Percentiles rank a stretch among this genome's conserved stretches.
Conservation (phyloP, 2,888 invertebrate species). For the Leptodirus hochenwartii region DNA sequence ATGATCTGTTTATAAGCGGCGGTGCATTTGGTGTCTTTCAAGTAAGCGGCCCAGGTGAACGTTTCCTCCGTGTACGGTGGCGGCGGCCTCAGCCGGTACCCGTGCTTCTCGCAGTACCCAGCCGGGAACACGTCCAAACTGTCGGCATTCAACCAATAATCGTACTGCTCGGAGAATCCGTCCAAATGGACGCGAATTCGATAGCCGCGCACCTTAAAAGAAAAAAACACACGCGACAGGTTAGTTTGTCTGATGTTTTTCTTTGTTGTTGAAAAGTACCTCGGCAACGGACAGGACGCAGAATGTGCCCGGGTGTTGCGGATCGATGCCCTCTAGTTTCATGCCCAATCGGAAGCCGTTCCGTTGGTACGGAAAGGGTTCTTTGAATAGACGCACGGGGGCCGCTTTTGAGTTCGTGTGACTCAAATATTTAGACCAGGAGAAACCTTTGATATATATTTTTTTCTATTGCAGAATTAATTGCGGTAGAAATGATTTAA, state of each 20-base stretch:
- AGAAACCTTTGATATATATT: too few species aligned
- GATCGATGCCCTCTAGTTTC: slow-evolving; percentile 88
- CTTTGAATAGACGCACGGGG: slow-evolving; percentile 58
- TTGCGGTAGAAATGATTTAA: too few species aligned
- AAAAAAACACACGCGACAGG: too few species aligned
- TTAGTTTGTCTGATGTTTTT: too few species aligned
- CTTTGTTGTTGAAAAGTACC: too few species aligned
- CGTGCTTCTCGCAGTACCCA: slow-evolving; percentile 84
- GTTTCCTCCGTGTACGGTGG: slow-evolving; percentile 37
- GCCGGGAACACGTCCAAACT: slow-evolving; percentile 81
- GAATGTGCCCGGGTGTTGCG: slow-evolving; percentile 73
- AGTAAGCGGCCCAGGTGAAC: slow-evolving; percentile 74
- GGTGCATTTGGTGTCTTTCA: slow-evolving; percentile 52
- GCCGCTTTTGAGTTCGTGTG: slow-evolving; percentile 55
- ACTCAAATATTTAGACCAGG: slow-evolving; percentile 60
- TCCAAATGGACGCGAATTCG: slow-evolving; percentile 80
- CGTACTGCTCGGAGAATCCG: slow-evolving; percentile 72
- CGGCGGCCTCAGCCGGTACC: slow-evolving; percentile 62
- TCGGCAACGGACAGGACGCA: slow-evolving; percentile 77
- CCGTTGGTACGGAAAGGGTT: slow-evolving; percentile 55
- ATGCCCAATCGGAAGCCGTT: slow-evolving; percentile 71
- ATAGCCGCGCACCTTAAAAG: slow-evolving; percentile 66
- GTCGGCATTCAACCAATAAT: slow-evolving; percentile 89
- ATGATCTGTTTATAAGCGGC: slow-evolving; percentile 68
- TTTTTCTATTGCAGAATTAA: too few species aligned